Evolutionary conservation across 2,113 vertebrate species (phyloP).

Genomic region (Emydocephalus ijimae): DNA sequence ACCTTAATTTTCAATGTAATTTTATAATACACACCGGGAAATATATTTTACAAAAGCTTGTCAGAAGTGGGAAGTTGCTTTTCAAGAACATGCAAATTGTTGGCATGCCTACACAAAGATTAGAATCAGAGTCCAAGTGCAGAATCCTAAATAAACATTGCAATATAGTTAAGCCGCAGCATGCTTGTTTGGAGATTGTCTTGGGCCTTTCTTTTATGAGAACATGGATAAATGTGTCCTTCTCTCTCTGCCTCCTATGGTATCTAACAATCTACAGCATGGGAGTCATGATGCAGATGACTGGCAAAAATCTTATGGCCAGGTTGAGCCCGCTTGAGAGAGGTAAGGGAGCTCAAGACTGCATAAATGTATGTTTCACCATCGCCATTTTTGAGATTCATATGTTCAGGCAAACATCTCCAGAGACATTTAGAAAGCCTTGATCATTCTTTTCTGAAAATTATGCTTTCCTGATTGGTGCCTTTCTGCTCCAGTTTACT

Average conservation of each 20-base stretch:
- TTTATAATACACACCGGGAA: background rate
- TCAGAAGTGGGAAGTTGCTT: background rate
- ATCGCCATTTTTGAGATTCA: background rate
- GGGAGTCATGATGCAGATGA: background rate
- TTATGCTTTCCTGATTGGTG: background rate
- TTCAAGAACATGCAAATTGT: background rate
- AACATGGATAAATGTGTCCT: background rate
- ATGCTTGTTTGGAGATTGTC: too few species aligned
- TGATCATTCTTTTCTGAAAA: conserved; percentile 24
- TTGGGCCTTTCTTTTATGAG: background rate
- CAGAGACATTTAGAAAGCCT: background rate
- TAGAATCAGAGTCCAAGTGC: background rate
- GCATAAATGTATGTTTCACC: background rate
- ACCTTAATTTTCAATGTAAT: background rate
- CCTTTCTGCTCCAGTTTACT: conserved; percentile 34
- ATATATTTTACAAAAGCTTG: background rate
- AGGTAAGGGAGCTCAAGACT: background rate
- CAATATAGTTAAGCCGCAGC: background rate
- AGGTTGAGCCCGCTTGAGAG: background rate
- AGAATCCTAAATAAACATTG: background rate
- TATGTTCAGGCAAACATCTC: background rate
- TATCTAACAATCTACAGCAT: background rate
- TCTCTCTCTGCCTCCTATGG: background rate
- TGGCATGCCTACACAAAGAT: background rate
- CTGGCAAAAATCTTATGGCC: background rate